A percentile compares a stretch with the other conserved stretches of the same genome.
Conservation (phyloP, 2,113 vertebrate species). For the Phaethon lepturus region DNA sequence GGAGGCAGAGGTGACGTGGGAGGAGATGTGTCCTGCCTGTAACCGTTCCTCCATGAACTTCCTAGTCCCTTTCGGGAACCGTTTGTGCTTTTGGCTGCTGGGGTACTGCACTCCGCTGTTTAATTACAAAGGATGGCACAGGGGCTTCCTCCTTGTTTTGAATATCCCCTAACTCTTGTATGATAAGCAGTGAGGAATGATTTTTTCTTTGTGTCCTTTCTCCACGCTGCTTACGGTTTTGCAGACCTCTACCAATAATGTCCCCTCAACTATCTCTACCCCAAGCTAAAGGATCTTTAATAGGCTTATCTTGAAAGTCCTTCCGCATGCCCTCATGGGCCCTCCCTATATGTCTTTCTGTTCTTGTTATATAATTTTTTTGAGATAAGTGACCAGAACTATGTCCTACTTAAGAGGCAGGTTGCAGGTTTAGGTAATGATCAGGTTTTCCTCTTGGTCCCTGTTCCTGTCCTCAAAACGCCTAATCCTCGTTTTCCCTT, state of each 20-base stretch:
- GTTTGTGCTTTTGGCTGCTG: not conserved
- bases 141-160: not conserved
- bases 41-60: not conserved
- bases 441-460: not conserved
- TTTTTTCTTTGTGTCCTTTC: not conserved
- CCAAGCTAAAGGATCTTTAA: not conserved
- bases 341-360: not conserved
- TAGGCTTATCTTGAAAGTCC: not conserved
- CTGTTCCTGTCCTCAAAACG: not conserved
- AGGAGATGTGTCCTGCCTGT: not conserved
- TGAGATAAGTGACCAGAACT: not conserved
- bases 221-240: not conserved
- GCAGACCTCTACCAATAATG: not conserved
- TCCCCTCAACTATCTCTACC: not conserved
- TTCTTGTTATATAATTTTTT: not conserved
- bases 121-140: not conserved
- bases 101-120: not conserved
- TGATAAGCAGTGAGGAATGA: too few relatives aligned
- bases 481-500: not conserved
- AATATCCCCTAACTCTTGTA: not conserved
- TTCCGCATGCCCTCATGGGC: not conserved
- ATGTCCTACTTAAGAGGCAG: not conserved
- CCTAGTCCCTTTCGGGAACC: not conserved
- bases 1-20: not conserved
- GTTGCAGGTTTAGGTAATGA: not conserved